These are phyloP conservation scores for Tuberolachnus salignus DNA, from an alignment of 2,888 invertebrate species.

Conservation along the genomic window DNA sequence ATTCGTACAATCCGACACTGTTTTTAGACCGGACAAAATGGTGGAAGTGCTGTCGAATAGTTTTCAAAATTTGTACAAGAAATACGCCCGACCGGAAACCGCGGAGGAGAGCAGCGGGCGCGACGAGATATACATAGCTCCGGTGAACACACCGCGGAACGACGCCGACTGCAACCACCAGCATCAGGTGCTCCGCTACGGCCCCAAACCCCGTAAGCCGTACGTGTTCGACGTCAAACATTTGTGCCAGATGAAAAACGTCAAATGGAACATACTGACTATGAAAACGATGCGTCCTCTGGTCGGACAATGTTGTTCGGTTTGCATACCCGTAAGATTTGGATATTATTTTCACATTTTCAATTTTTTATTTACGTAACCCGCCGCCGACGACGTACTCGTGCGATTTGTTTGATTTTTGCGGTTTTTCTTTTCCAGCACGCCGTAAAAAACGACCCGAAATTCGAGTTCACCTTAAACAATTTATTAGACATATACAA, in stretches of 20 bases:
- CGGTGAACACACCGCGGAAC: background rate
- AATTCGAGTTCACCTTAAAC: constrained; percentile 5
- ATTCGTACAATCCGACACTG: too few relatives aligned
- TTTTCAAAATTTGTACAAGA: constrained; percentile 63
- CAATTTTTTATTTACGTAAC: too few relatives aligned
- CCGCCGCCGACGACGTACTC: too few relatives aligned
- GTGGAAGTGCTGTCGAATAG: constrained; percentile 67
- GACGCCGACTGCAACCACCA: too few relatives aligned
- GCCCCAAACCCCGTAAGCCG: background rate
- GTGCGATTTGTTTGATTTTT: background rate
- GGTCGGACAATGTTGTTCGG: constrained; percentile 19
- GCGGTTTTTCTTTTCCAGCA: constrained; percentile 4
- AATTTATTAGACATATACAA: constrained; percentile 45
- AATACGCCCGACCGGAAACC: constrained; percentile 15
- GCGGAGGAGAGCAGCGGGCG: background rate
- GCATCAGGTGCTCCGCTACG: background rate
- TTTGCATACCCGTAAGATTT: constrained; percentile 42
- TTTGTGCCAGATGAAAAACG: background rate
- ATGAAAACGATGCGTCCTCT: background rate
- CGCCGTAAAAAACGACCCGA: background rate
- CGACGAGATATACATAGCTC: background rate
- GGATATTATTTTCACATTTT: background rate
- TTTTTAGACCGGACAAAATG: constrained; percentile 67
- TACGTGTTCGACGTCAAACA: constrained; percentile 6
- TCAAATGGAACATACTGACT: constrained; percentile 2